Conservation (phyloP, 2,113 vertebrate genomes). For the Siphamia tubifer region DNA sequence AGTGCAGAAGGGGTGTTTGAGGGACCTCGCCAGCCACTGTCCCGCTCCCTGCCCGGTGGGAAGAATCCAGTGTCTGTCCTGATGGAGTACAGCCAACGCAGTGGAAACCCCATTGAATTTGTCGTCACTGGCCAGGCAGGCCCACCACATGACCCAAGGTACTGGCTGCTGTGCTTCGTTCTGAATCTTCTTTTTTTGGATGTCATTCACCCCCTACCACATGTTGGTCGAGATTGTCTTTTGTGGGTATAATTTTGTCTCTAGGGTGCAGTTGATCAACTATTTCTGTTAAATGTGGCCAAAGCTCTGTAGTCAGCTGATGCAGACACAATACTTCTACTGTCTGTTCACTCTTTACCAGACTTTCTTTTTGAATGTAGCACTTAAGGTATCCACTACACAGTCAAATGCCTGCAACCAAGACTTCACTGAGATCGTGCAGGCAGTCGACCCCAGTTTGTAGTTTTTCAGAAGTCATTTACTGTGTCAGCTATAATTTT, state of each 20-base stretch:
- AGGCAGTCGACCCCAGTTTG: too few relatives aligned
- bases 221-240: background rate
- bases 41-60: constrained; percentile 79
- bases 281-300: constrained; percentile 22
- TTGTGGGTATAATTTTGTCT: background rate
- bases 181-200: background rate
- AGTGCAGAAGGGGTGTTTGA: constrained; percentile 47
- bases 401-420: too few relatives aligned
- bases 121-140: constrained; percentile 90
- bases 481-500: too few relatives aligned
- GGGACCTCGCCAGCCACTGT: constrained; percentile 65
- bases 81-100: constrained; percentile 93
- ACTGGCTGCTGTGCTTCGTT: constrained; percentile 34
- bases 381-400: too few relatives aligned
- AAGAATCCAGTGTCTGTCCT: constrained; percentile 92
- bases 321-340: constrained; percentile 17
- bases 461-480: background rate
- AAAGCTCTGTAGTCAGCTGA: constrained; percentile 44
- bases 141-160: constrained; percentile 95
- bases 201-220: background rate
- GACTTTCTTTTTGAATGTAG: background rate
- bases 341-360: background rate
- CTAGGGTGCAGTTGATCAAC: background rate
- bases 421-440: too few relatives aligned
- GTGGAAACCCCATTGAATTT: constrained; percentile 88